Evolutionary conservation across 2,888 invertebrate genomes (phyloP), one percentile per base, ranked within the genome.

Genomic region (Diaprepes abbreviatus): DNA sequence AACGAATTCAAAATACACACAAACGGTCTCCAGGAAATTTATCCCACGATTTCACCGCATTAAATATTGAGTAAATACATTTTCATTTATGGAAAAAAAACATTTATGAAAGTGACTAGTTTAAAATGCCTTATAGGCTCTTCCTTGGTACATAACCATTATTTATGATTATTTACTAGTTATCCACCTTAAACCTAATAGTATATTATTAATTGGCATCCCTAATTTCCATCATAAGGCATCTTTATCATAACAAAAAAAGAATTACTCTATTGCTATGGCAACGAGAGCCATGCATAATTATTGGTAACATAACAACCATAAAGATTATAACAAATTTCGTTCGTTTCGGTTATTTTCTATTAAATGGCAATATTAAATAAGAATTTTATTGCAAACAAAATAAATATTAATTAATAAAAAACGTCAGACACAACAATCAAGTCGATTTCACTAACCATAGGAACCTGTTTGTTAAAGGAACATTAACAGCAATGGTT

Each of bases 391-490:
- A 24, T n/a, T n/a, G n/a, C n/a, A 24, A 4, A 24, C 24, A 31
- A 24, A n/a, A 14, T 50, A 24, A 31, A 50, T 3, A 52, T 31
- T 36, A n/a, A 10, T 12, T 36, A 33, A 35, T n/a, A 54, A 35
- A 54, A 54, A 33, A 52, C 6, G 9, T 10, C n/a, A n/a, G n/a
- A n/a, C n/a, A n/a, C 52, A 31, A 54, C 10, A 28, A 45, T 6
- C 12, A 48, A 43, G 14, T 28, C 48, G 28, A 16, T 50, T 50
- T 50, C 48, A 6, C 35, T 55, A 24, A 21, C 24, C 21, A 58
- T 17, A 43, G 43, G 14, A 58, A 58, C 58, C 58, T 28, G 58
- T 58, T 58, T 58, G 24, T 58, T 24, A 55, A 28, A 50, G 38
- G 55, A 10, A 55, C 24, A 21, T 14, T 19, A 36, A 36, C 21